These are phyloP conservation scores for Pectinophora gossypiella DNA, from an alignment of 1,140 invertebrate species.

Conservation along the genomic window DNA sequence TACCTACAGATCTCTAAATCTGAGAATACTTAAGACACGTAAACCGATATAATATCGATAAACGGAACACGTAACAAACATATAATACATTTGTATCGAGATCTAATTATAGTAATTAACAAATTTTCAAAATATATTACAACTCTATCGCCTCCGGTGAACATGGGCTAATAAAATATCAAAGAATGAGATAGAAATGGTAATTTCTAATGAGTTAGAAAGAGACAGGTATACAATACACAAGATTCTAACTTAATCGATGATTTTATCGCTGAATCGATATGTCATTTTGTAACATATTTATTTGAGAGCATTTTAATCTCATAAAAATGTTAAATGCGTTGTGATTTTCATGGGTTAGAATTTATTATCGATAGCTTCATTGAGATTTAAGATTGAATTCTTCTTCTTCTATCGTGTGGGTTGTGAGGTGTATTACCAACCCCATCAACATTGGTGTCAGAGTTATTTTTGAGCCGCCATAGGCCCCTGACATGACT, in stretches of 20 bases:
- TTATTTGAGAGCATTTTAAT: neutral
- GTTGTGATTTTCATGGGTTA: no score
- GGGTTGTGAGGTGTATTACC: no score
- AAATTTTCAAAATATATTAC: neutral
- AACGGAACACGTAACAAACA: neutral
- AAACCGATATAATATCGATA: neutral
- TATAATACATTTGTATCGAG: neutral
- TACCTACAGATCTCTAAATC: neutral
- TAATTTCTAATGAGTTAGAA: neutral
- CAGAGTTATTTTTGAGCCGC: no score
- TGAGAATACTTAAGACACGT: neutral
- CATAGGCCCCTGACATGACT: no score
- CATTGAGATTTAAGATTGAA: no score
- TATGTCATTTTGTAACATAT: slow-evolving; percentile 1
- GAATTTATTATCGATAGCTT: no score
- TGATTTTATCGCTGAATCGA: neutral
- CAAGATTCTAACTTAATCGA: neutral
- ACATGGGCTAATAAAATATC: neutral
- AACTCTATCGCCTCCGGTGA: neutral
- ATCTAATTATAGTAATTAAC: neutral
- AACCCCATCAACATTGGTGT: no score
- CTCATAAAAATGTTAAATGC: no score
- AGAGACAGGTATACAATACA: neutral
- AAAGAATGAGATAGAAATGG: neutral
- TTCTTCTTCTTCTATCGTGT: no score